Percentiles rank a stretch among this genome's conserved stretches.
These are phyloP conservation scores for Tenebrosternarchus preto DNA, from an alignment of 2,113 vertebrate genomes.

Conservation along the genomic window DNA sequence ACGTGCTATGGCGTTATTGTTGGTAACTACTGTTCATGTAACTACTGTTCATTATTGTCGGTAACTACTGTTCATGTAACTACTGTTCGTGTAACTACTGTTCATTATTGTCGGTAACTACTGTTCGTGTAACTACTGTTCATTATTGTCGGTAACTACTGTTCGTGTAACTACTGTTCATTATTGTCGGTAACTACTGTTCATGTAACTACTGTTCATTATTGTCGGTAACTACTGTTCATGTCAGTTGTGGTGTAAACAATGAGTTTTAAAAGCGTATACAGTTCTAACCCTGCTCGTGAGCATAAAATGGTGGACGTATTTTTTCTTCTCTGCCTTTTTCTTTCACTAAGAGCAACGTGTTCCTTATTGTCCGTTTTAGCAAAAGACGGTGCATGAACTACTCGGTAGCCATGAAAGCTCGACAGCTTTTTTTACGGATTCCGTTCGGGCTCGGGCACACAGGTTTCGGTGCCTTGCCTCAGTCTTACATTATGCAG, in stretches of 20 bases:
- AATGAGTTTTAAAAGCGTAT: background rate
- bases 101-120: too few relatives aligned
- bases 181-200: background rate
- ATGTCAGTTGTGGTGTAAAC: conserved; percentile 2
- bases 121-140: background rate
- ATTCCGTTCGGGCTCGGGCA: too few relatives aligned
- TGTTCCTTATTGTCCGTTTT: background rate
- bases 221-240: too few relatives aligned
- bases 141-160: too few relatives aligned
- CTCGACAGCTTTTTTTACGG: too few relatives aligned
- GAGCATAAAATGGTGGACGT: background rate
- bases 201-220: background rate
- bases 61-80: background rate
- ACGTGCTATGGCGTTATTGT: too few relatives aligned
- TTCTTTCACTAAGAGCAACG: background rate
- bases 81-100: too few relatives aligned
- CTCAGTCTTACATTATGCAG: too few relatives aligned
- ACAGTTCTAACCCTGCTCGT: background rate
- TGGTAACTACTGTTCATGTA: background rate
- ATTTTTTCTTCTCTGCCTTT: background rate
- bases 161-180: background rate
- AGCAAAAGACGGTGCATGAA: too few relatives aligned
- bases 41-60: too few relatives aligned
- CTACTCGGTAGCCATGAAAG: too few relatives aligned
- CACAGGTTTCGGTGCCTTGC: too few relatives aligned